phyloP scores from a whole-genome alignment of 2,113 vertebrate genomes.

The Caranx melampygus region DNA sequence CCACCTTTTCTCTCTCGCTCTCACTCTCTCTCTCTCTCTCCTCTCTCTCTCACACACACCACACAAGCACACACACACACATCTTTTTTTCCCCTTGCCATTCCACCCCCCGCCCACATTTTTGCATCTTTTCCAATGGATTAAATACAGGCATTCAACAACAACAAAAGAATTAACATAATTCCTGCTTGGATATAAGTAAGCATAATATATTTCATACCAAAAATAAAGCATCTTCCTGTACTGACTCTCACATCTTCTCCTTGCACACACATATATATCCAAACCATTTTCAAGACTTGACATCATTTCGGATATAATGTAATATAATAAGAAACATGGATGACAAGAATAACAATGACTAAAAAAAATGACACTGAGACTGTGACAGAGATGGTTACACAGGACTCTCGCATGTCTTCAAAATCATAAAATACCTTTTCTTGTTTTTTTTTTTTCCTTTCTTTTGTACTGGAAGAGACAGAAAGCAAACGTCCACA shows the following conservation, averaged over 20 bases:
- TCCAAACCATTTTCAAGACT: conserved; percentile 85
- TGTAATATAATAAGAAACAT: conserved; percentile 86
- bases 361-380: conserved; percentile 79
- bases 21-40: too few species aligned
- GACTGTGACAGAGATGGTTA: conserved; percentile 77
- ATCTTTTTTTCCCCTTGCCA: not conserved
- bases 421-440: conserved; percentile 68
- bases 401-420: conserved; percentile 55
- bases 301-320: conserved; percentile 85
- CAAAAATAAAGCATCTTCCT: conserved; percentile 96
- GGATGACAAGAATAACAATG: conserved; percentile 79
- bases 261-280: conserved; percentile 83
- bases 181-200: conserved; percentile 90
- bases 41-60: too few species aligned
- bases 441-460: conserved; percentile 59
- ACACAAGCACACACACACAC: not conserved
- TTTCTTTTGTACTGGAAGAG: conserved; percentile 77
- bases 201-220: conserved; percentile 92
- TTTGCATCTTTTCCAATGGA: conserved; percentile 80
- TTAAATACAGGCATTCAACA: conserved; percentile 90
- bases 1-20: conserved; percentile 11
- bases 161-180: conserved; percentile 88
- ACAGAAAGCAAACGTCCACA: conserved; percentile 74
- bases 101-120: not conserved
- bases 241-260: conserved; percentile 77